Evolutionary conservation across 2,888 invertebrate species (phyloP), one percentile per base, ranked within the genome.

Genomic region (Caenorhabditis sp.): DNA sequence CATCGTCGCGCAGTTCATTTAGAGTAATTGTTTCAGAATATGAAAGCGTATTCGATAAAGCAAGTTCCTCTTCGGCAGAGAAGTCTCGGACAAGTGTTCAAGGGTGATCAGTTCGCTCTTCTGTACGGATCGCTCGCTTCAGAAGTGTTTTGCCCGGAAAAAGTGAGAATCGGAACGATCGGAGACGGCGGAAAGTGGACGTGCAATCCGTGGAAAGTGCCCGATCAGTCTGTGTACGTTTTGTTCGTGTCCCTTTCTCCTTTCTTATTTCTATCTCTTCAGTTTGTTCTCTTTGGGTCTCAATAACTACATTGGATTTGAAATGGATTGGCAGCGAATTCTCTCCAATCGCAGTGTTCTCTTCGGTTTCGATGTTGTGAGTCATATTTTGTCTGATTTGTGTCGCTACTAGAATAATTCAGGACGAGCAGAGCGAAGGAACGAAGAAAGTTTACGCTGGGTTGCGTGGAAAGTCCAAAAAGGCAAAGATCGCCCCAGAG

Each of bases 151-250:
- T 75, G 75, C 39, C 53, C 59, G n/a, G 50, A 32, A 6, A 75
- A 75, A 50, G 50, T 68, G n/a, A 56, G 76, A 13, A 63, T 78
- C 15, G 78, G 78, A 9, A 62, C 48, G n/a, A 39, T 78, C 4
- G 68, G 72, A 17, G 78, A 78, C 27, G 78, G 78, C 20, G 78
- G 78, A 15, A 78, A 78, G 58, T 78, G 78, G 78, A 45, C 58
- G 2, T 78, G 78, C 30, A 73, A 78, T 70, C 78, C 78, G 24
- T 68, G 66, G 72, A 68, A 63, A n/a, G 48, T 73, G 20, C 78
- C 78, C 2, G 27, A 55, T 6, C 41, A 68, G 46, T 52, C 59
- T 15, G 62, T 71, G 76, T 71, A 15, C 58, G 70, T 71, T 59
- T 30, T 6, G 15, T 9, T 45, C n/a, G n/a, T n/a, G 13, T 41